Base-by-base conservation (phyloP, 2,797 vertebrate genomes). In the Helostoma temminkii region DNA sequence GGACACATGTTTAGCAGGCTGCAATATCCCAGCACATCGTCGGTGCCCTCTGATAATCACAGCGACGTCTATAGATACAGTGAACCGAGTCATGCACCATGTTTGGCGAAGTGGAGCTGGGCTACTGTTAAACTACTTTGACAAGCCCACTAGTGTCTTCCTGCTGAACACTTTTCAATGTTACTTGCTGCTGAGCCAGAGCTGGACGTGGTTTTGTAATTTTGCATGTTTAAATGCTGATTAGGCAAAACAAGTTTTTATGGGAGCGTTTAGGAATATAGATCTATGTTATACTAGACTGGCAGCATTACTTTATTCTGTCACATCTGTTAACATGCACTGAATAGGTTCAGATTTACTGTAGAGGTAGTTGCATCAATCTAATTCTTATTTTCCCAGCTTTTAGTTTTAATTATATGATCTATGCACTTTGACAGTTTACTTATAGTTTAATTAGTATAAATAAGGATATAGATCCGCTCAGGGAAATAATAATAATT, bases 1-100 rank as follows among this genome's bases (percentile, higher is more conserved):
- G 49, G 14, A 42, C 15, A 18, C 45, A 30, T 34, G n/a, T 42
- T 6, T n/a, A 6, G 14, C 2, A 37, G 15, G 1, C 11, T n/a
- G 1, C 22, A 22, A 0, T 11, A 9, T 9, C 9, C 4, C 3
- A 5, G 10, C 30, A 0, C 2, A 16, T 46, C 8, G 0, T 34
- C 7, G 1, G 12, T 47, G 4, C n/a, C 36, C n/a, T 18, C 18
- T 4, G 6, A 18, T 47, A 7, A 42, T 41, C 15, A 18, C 9
- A 14, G 6, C 9, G 14, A 22, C 3, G 5, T 14, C 8, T 22
- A 6, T 28, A 45, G 28, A n/a, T 30, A 25, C 0, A 37, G 16
- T 2, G 46, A n/a, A 28, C n/a, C 12, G 8, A 37, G 18, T 9
- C 19, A 18, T 30, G 54, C 58, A 34, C 14, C 3, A 9, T 30